Evolutionary conservation across 2,113 vertebrate species (phyloP).

Genomic region (Hypomesus transpacificus): DNA sequence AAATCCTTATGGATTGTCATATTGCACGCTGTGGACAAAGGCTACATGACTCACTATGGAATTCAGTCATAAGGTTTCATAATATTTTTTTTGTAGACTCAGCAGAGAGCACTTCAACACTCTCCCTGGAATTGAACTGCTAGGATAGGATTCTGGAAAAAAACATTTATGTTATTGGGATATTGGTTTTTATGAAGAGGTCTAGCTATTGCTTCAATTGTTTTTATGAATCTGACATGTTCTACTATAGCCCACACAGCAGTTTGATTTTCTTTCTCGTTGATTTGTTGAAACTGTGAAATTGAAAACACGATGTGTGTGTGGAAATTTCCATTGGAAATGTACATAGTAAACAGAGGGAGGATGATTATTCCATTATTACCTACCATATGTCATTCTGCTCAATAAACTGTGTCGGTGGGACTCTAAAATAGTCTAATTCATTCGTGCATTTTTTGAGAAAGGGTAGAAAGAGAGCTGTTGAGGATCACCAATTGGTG

Average conservation of each 20-base stretch:
- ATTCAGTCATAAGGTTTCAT: too few relatives aligned
- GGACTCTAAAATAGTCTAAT: background rate
- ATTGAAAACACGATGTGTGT: background rate
- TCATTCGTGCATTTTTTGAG: slow-evolving; percentile 1
- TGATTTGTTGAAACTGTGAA: background rate
- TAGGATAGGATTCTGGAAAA: background rate
- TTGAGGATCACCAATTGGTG: background rate
- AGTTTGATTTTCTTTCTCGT: too few relatives aligned
- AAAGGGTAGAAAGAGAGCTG: background rate
- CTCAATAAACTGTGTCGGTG: background rate
- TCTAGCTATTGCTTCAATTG: background rate
- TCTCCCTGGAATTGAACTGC: background rate
- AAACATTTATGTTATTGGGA: background rate
- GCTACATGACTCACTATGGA: too few relatives aligned
- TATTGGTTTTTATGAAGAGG: background rate
- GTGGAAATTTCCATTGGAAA: too few relatives aligned
- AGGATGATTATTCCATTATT: background rate
- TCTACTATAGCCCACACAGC: too few relatives aligned
- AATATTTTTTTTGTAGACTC: background rate
- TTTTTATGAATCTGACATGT: too few relatives aligned
- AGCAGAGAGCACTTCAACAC: background rate
- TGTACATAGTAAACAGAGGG: background rate
- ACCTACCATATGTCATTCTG: background rate
- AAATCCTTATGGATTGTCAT: too few relatives aligned
- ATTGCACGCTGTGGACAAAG: too few relatives aligned